Evolutionary conservation across 2,888 invertebrate species (phyloP).

Genomic region (Isoperla grammatica): DNA sequence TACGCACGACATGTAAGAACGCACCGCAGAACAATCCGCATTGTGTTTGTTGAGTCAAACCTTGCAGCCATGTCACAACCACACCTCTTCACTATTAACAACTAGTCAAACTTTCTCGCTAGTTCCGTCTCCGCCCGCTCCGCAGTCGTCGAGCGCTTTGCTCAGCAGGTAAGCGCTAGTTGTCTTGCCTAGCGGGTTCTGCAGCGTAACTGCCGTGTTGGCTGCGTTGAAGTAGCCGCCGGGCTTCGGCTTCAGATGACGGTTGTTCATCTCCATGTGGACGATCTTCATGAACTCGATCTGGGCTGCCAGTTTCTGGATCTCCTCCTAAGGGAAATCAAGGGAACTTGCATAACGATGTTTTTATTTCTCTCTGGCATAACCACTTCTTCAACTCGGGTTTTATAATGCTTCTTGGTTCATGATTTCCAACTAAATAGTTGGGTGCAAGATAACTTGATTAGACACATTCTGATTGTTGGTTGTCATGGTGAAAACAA

Average conservation of each 20-base stretch:
- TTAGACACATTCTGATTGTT: too few species aligned
- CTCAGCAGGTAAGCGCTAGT: slow-evolving; percentile 22
- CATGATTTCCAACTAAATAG: too few species aligned
- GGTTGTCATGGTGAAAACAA: too few species aligned
- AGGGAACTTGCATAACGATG: slow-evolving; percentile 5
- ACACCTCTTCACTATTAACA: slow-evolving; percentile 40
- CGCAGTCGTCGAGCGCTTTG: slow-evolving; percentile 8
- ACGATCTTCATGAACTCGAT: slow-evolving; percentile 93
- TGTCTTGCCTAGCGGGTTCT: slow-evolving; percentile 26
- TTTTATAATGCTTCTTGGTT: too few species aligned
- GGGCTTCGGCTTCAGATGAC: slow-evolving; percentile 76
- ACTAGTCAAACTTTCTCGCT: slow-evolving; percentile 43
- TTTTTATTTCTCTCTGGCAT: background rate
- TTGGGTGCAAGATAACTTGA: too few species aligned
- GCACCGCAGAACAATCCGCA: too few species aligned
- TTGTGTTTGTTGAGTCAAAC: too few species aligned
- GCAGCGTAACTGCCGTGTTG: slow-evolving; percentile 29
- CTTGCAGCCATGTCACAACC: slow-evolving; percentile 34
- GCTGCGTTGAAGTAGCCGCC: slow-evolving; percentile 64
- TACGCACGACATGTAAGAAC: too few species aligned
- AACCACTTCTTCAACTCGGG: too few species aligned
- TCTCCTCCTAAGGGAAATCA: slow-evolving; percentile 63
- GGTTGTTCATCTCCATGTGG: slow-evolving; percentile 88
- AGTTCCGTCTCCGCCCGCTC: slow-evolving; percentile 26
- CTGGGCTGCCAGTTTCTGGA: slow-evolving; percentile 84